Evolutionary conservation across 2,797 vertebrate genomes (phyloP).

Genomic region (Oryzias dopingdopingensis): DNA sequence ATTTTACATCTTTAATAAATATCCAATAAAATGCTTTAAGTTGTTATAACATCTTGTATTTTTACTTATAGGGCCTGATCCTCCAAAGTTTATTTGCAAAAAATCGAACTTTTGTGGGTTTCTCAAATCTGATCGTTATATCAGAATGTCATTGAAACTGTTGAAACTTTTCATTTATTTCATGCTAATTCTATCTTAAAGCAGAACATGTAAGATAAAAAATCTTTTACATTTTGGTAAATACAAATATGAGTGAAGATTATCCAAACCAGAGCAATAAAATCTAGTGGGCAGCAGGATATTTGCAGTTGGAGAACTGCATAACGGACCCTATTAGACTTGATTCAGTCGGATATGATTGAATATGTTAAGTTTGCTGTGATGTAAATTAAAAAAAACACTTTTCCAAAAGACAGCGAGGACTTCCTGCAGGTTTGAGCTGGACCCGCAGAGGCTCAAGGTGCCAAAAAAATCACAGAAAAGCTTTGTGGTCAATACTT

Average conservation of each 20-base stretch:
- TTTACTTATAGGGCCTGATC: neutral
- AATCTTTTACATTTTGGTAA: no score
- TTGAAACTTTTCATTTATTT: neutral
- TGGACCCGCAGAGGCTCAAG: slow-evolving; percentile 8
- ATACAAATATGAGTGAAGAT: neutral
- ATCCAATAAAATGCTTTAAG: no score
- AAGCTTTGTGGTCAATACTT: slow-evolving; percentile 2
- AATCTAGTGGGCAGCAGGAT: neutral
- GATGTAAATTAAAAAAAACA: neutral
- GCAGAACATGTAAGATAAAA: neutral
- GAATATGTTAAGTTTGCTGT: neutral
- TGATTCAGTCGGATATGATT: neutral
- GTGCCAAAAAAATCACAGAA: slow-evolving; percentile 12
- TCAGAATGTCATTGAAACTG: slow-evolving; percentile 28
- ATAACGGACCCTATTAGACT: neutral
- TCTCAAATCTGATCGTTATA: slow-evolving; percentile 20
- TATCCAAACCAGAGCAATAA: neutral
- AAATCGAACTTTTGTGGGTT: slow-evolving; percentile 2
- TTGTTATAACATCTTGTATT: neutral
- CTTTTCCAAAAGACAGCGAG: neutral
- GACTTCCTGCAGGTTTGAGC: neutral
- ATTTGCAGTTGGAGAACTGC: slow-evolving; percentile 7
- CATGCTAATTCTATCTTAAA: neutral
- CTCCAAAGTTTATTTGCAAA: neutral
- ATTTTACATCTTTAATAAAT: neutral